Evolutionary conservation across 2,888 invertebrate species (phyloP).

Genomic region (Galerucella nymphaeae): DNA sequence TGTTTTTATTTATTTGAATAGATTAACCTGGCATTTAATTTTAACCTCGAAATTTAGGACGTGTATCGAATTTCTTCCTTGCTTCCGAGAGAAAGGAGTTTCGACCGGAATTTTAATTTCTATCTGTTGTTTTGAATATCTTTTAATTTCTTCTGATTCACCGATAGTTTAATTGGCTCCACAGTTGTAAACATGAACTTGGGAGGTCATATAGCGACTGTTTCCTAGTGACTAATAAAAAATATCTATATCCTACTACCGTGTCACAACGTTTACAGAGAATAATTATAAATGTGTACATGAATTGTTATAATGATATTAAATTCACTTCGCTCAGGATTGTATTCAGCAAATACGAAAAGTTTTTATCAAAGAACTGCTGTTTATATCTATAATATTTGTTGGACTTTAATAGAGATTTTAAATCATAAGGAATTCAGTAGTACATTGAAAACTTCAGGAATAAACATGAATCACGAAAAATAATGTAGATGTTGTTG

Average conservation of each 20-base stretch:
- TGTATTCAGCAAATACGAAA: not conserved
- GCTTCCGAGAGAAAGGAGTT: conserved; percentile 17
- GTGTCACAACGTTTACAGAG: not conserved
- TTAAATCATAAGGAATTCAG: too few species aligned
- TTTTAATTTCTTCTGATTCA: not conserved
- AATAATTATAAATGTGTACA: conserved; percentile 19
- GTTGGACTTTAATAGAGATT: too few species aligned
- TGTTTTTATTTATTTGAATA: conserved; percentile 1
- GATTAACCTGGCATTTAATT: not conserved
- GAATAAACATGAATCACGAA: too few species aligned
- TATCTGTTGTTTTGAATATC: not conserved
- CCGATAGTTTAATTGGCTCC: not conserved
- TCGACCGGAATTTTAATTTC: conserved; percentile 20
- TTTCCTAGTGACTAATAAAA: conserved; percentile 29
- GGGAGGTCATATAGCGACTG: conserved; percentile 13
- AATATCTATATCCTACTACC: conserved; percentile 23
- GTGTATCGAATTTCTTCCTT: conserved; percentile 4
- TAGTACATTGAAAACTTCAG: too few species aligned
- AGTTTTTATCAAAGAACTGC: too few species aligned
- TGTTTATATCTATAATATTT: too few species aligned
- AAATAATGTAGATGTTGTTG: too few species aligned
- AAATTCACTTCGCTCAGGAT: not conserved
- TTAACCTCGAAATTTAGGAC: conserved; percentile 5
- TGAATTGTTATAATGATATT: conserved; percentile 13
- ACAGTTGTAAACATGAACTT: conserved; percentile 12